Evolutionary conservation across 2,797 vertebrate genomes (phyloP), one percentile per base, ranked within the genome.

Genomic region (Sciaenops ocellatus): DNA sequence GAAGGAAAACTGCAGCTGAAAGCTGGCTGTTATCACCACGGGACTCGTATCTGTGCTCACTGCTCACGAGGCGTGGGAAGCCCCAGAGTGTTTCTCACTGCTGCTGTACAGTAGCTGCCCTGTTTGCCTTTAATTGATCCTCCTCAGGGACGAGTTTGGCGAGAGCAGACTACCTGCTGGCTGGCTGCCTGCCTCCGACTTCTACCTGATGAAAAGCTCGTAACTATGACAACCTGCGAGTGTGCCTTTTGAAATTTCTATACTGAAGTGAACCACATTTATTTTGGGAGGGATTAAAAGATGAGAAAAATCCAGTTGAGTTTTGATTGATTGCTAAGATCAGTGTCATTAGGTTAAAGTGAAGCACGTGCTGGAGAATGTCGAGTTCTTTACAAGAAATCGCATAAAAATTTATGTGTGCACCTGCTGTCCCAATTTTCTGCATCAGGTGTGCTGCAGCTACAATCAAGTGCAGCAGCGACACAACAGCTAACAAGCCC

Each of bases 41-140:
- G 74, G 73, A 80, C 52, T 66, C 6, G 7, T 73, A 54, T 72
- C 52, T 68, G 78, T 68, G 75, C 66, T 87, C 68, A 34, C 22
- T 50, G 74, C 71, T 83, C 74, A 54, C 3, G 50, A 76, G 78
- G 78, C 26, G 10, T 62, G 34, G 41, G 66, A 82, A 75, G 56
- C 55, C 79, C 68, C 11, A 1, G 69, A 81, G 85, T 13, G 75
- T 54, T 73, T 55, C 64, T 70, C 60, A 10, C 63, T 16, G 30
- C 79, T 74, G 80, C 71, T 46, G 66, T 54, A 55, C 69, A 63
- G 55, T 38, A 48, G 76, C 85, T 28, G 62, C 78, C 50, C 80
- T 51, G 69, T 71, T 84, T 86, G 73, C 78, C 69, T 85, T 80
- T 88, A 88, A 92, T 84, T 84, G 87, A 87, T 84, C 84, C 76